Evolutionary conservation across 37 sponge, comb jelly and placozoan species (phyloP).

Genomic region (Haliclona indistincta): DNA sequence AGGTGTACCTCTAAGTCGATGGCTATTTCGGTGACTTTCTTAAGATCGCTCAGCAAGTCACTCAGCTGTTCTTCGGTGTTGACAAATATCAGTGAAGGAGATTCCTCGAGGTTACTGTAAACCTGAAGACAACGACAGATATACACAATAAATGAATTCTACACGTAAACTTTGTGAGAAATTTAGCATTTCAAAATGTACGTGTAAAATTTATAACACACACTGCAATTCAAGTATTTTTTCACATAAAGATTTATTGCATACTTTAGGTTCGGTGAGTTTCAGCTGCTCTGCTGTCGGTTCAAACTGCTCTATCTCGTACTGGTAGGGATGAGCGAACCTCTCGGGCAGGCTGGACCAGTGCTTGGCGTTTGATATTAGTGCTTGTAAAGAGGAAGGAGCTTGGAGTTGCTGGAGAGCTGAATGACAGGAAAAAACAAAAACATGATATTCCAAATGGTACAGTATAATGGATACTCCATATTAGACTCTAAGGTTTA

Average conservation of each 20-base stretch:
- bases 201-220: not conserved
- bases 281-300: constrained; percentile 41
- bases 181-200: not conserved
- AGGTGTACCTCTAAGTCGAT: constrained; percentile 85
- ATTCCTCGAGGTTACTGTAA: constrained; percentile 63
- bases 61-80: constrained; percentile 59
- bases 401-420: constrained; percentile 49
- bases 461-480: not conserved
- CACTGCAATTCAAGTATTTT: not conserved
- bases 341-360: constrained; percentile 29
- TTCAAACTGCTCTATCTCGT: constrained; percentile 57
- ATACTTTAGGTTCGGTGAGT: constrained; percentile 50
- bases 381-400: constrained; percentile 35
- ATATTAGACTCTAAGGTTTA: no score
- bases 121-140: not conserved
- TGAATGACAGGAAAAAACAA: constrained; percentile 25
- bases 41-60: constrained; percentile 49
- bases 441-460: not conserved
- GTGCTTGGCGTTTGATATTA: constrained; percentile 56
- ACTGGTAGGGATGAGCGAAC: constrained; percentile 66
- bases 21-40: constrained; percentile 73
- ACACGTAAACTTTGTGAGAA: no score
- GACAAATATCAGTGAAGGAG: constrained; percentile 70
- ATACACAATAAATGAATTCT: not conserved
- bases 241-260: no score